Evolutionary conservation across 2,113 vertebrate genomes (phyloP), one percentile per base, ranked within the genome.

Genomic region (Rutilus rutilus): DNA sequence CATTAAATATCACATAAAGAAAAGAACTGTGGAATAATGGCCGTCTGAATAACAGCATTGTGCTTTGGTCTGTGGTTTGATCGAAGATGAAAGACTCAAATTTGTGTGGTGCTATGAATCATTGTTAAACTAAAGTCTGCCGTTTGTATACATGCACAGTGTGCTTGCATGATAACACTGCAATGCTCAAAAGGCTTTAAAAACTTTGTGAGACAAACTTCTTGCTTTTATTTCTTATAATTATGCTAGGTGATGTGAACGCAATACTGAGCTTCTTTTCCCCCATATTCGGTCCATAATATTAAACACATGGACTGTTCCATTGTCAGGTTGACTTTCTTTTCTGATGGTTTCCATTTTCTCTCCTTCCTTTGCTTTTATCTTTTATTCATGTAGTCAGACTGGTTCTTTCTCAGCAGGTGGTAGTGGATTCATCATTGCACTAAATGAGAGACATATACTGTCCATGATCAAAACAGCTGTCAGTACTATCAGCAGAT

Each of bases 401-500:
- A 11, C 54, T 21, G 36, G 54, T 47, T 57, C 71, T 76, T 60
- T 30, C n/a, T 75, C 79, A 82, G 79, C 62, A 82, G 62, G 79
- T 65, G 79, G 79, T 82, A 30, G 62, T 33, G 62, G 79, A 67
- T 82, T 82, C 79, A 82, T 82, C 79, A 65, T 82, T 65, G 21
- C 79, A 82, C 62, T 82, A 82, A 65, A 82, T 67, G 42, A 45
- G 79, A 81, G 12, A 45, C 45, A 62, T 14, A 65, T 4, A 64
- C 39, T 85, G 1, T 78, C 25, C 59, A 67, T 45, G 78, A 80
- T 80, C 78, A 80, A 80, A 80, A 59, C 57, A 45, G 36, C 27
- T 27, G 78, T 80, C 78, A 64, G 54, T 78, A 45, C 36, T 62
- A 15, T 80, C 78, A 80, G 78, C 39, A 62, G 36, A 80, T 80